These are phyloP conservation scores for Drosophila watanabei DNA, from an alignment of 1,140 invertebrate species.

Conservation along the genomic window DNA sequence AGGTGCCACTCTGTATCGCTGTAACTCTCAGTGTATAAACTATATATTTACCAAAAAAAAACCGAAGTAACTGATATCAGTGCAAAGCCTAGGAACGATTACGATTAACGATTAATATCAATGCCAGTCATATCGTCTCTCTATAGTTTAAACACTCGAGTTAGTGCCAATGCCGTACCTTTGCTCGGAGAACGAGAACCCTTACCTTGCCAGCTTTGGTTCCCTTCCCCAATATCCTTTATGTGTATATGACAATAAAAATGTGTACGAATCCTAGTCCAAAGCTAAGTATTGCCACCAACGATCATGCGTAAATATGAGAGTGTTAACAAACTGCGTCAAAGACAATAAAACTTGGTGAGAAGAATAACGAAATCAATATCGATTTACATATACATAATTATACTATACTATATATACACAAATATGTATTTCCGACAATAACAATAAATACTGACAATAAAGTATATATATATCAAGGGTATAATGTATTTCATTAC, in stretches of 20 bases:
- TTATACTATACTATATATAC: slow-evolving; percentile 37
- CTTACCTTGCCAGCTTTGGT: not conserved
- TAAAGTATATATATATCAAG: slow-evolving; percentile 35
- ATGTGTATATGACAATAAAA: slow-evolving; percentile 54
- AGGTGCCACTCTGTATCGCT: slow-evolving; percentile 40
- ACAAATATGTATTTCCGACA: slow-evolving; percentile 49
- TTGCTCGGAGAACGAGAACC: slow-evolving; percentile 25
- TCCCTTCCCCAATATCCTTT: slow-evolving; percentile 19
- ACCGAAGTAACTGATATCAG: slow-evolving; percentile 75
- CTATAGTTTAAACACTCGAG: slow-evolving; percentile 26
- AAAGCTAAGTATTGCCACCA: slow-evolving; percentile 26
- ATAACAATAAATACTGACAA: slow-evolving; percentile 64
- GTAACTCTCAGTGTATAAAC: slow-evolving; percentile 43
- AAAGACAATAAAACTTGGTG: slow-evolving; percentile 74
- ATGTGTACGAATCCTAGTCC: slow-evolving; percentile 4
- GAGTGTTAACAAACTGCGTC: slow-evolving; percentile 67
- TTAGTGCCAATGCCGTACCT: slow-evolving; percentile 76
- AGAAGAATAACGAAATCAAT: slow-evolving; percentile 31
- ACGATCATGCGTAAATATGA: slow-evolving; percentile 23
- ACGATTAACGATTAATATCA: slow-evolving; percentile 49
- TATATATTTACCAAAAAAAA: slow-evolving; percentile 41
- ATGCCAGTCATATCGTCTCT: slow-evolving; percentile 66
- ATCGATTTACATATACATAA: slow-evolving; percentile 42
- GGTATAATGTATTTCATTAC: slow-evolving; percentile 23
- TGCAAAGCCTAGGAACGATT: slow-evolving; percentile 61